Base-by-base conservation (phyloP, 2,113 vertebrate species). In the Apteryx mantelli region DNA sequence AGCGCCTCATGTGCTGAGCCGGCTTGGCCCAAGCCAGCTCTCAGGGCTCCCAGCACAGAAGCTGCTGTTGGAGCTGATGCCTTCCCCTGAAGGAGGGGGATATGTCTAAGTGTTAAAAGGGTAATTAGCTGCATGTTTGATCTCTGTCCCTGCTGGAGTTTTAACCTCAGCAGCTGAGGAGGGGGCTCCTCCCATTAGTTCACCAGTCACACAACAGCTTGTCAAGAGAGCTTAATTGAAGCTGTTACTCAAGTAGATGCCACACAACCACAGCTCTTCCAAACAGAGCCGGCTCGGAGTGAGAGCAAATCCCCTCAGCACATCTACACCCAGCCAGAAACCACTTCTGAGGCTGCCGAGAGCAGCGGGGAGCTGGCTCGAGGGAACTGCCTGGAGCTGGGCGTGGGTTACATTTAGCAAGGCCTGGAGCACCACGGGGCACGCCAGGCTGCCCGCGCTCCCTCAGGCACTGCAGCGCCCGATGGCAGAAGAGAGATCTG, bases 201-300 rank as follows among this genome's bases (percentile, higher is more conserved):
- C 95, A 58, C 15, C 87, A 87, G 94, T 97, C 96, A 95, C 94
- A 95, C 86, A 95, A 92, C 95, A 97, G 94, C 93, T 97, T 95
- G 94, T 97, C 94, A 95, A 84, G 89, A 80, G 92, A 60, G n/a
- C 69, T 97, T 93, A 97, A 97, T 18, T 96, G 93, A 94, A 93
- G 83, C 93, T 88, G 89, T 96, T 96, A 97, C 92, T 98, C 82
- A 74, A 94, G 89, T 82, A 97, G 93, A 97, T 95, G 91, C 86
- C 96, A 97, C 91, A 97, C 53, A 77, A 97, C 89, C 97, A 98
- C 91, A 97, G 91, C 78, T 96, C 96, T 87, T 97, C 96, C 94
- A 75, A 95, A 90, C 20, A 82, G 82, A 95, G 89, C 86, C 1
- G 90, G 92, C 91, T 96, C 10, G 0, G 71, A 94, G 95, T 1